phyloP scores from a whole-genome alignment of 92 coral and sea anemone genomes.

The Chrysogorgia sp. region DNA sequence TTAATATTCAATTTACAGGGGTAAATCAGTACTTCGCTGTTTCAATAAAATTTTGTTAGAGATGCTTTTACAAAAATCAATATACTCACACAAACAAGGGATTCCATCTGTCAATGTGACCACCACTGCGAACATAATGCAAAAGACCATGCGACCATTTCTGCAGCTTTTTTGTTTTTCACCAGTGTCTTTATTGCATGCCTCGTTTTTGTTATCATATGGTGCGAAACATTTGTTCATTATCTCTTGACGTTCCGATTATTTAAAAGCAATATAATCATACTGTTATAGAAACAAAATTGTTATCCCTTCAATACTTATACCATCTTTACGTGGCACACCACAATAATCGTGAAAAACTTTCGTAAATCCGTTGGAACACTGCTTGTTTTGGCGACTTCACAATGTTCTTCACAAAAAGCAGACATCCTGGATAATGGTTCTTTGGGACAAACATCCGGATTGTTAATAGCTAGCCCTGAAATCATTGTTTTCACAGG shows the following conservation, averaged over 20 bases:
- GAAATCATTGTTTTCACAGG: conserved; percentile 25
- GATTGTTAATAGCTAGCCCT: conserved; percentile 15
- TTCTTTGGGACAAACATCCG: conserved; percentile 27
- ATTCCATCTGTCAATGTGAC: not conserved
- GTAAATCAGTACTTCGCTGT: too few relatives aligned
- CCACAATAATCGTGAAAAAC: not conserved
- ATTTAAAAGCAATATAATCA: too few relatives aligned
- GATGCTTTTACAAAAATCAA: too few relatives aligned
- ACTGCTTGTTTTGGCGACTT: conserved; percentile 9
- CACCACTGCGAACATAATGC: conserved; percentile 7
- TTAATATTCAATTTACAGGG: too few relatives aligned
- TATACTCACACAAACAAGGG: conserved; percentile 5
- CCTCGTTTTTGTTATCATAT: too few relatives aligned
- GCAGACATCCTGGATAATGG: conserved; percentile 11
- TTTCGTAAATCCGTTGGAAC: not conserved
- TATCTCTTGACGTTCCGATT: too few relatives aligned
- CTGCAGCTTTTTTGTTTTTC: not conserved
- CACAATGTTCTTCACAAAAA: conserved; percentile 25
- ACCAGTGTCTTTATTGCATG: conserved; percentile 16
- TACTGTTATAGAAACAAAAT: too few relatives aligned
- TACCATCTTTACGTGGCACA: too few relatives aligned
- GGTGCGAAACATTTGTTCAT: too few relatives aligned
- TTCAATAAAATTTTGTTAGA: too few relatives aligned
- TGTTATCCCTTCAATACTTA: too few relatives aligned
- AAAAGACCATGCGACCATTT: not conserved